Percentiles rank a stretch among this genome's conserved stretches.
Conservation (phyloP, 2,888 invertebrate species). For the Leptopilina syphax region DNA sequence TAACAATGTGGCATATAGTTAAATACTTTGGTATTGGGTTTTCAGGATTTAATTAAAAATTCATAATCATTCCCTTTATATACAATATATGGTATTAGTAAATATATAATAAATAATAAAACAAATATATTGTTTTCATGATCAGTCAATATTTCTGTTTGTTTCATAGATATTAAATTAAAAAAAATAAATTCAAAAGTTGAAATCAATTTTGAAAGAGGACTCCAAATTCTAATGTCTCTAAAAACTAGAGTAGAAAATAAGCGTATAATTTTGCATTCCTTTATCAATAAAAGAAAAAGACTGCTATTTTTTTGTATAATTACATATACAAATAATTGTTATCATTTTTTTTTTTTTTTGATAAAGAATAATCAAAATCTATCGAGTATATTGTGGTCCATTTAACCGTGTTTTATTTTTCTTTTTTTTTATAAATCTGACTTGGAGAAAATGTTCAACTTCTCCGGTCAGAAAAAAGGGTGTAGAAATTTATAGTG, state of each 20-base stretch:
- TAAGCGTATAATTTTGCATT: conserved; percentile 8
- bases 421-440: conserved; percentile 16
- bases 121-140: too few relatives aligned
- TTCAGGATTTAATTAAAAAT: conserved; percentile 16
- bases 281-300: background rate
- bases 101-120: too few relatives aligned
- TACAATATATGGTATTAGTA: conserved; percentile 21
- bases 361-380: conserved; percentile 16
- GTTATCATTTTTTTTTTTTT: background rate
- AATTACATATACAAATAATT: background rate
- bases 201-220: too few relatives aligned
- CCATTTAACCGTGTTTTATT: conserved; percentile 31
- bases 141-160: too few relatives aligned
- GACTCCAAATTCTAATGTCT: background rate
- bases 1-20: conserved; percentile 13
- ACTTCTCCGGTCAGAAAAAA: background rate
- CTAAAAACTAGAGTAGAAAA: conserved; percentile 16
- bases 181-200: too few relatives aligned
- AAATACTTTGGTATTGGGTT: conserved; percentile 30
- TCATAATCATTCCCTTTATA: conserved; percentile 26
- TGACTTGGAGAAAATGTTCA: conserved; percentile 11
- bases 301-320: background rate
- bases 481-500: background rate
- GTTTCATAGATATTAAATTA: too few relatives aligned
- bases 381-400: conserved; percentile 30